Base-by-base conservation (phyloP, 1,140 invertebrate species). In the Stegodyphus dumicola region DNA sequence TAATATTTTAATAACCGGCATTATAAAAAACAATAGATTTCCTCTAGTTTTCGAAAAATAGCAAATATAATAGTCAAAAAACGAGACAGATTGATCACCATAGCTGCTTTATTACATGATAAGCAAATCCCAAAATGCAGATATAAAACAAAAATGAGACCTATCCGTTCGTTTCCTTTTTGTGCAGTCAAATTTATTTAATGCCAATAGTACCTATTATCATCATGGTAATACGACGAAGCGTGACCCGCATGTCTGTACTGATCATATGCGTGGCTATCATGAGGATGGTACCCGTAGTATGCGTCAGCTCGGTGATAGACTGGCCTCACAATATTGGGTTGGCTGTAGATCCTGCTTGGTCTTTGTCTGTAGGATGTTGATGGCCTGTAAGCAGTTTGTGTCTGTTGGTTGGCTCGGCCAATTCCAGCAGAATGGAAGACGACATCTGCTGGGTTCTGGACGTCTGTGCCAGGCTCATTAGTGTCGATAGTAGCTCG, bases 401-500 rank as follows among this genome's bases (percentile, higher is more conserved):
- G 69, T 18, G 56, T 11, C 17, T 49, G 5, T 51, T 49, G 7
- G 3, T 15, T 49, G 52, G 48, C 48, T 15, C 79, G 33, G 15
- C 70, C 79, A 3, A 74, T 9, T 7, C 51, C 74, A 6, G 81
- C 71, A 5, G 81, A 84, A 49, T 84, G 70, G 71, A 84, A 84
- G 73, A 69, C 73, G 0, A 84, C 81, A 52, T 76, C 73, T 3
- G 85, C 85, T 17, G 85, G 85, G 33, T 73, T 79, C 33, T 86
- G 70, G 15, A 70, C 54, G 6, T 80, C 77, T 10, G 85, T 86
- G 0, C 86, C 86, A 7, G 74, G 81, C 52, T 87, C 86, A 77
- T 87, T 87, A 10, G 86, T 87, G 56, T 77, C 73, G 53, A 87
- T 75, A 11, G 71, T 79, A 13, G 86, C 86, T 52, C 86, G 17